Conservation (phyloP, 2,888 invertebrate genomes). For the Listrodromus nycthemerus region DNA sequence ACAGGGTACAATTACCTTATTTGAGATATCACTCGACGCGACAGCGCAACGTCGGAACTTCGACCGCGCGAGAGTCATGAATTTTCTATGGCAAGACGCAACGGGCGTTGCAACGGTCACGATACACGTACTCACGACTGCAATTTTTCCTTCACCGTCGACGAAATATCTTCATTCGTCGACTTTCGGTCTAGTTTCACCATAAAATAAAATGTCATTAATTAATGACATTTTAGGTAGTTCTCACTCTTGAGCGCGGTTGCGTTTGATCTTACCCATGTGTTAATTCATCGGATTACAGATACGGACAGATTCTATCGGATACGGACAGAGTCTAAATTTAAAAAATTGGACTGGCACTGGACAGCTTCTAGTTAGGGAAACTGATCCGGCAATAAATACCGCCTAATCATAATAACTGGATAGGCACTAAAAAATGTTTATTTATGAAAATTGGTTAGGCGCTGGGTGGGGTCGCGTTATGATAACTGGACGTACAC, state of each 20-base stretch:
- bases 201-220: too few relatives aligned
- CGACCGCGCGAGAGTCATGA: conserved; percentile 1
- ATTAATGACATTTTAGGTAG: too few relatives aligned
- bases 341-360: too few relatives aligned
- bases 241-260: too few relatives aligned
- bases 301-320: too few relatives aligned
- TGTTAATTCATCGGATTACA: too few relatives aligned
- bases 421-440: not conserved
- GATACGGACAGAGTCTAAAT: too few relatives aligned
- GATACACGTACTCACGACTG: not conserved
- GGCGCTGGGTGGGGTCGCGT: not conserved
- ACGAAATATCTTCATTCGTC: not conserved
- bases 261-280: too few relatives aligned
- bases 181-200: not conserved
- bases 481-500: not conserved
- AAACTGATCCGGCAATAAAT: not conserved
- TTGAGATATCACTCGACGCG: conserved; percentile 25
- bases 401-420: not conserved
- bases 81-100: conserved; percentile 4
- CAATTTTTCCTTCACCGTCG: not conserved
- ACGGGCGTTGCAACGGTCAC: not conserved
- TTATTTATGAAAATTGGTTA: not conserved
- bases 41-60: not conserved
- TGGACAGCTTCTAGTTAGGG: not conserved
- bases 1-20: conserved; percentile 49